phyloP scores from a whole-genome alignment of 2,888 invertebrate genomes.

The Ophion ventricosus region DNA sequence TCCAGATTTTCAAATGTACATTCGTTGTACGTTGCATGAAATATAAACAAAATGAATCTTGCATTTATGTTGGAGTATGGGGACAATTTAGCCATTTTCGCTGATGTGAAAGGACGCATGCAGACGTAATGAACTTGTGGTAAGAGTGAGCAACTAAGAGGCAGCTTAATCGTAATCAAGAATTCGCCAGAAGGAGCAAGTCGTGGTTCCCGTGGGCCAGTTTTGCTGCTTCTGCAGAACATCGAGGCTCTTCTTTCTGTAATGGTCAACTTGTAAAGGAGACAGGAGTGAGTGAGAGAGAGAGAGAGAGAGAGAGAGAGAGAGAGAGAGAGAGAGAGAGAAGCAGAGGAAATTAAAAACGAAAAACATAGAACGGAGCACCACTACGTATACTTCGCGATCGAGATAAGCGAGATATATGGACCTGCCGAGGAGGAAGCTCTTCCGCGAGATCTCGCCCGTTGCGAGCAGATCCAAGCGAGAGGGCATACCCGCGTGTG shows the following conservation, averaged over 20 bases:
- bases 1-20: neutral
- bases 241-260: conserved; percentile 25
- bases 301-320: conserved; percentile 11
- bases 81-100: no score
- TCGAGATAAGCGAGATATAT: conserved; percentile 75
- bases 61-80: no score
- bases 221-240: conserved; percentile 29
- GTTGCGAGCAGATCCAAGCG: conserved; percentile 46
- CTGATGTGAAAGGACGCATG: neutral
- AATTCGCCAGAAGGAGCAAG: neutral
- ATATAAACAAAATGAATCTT: no score
- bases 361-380: conserved; percentile 47
- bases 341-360: conserved; percentile 39
- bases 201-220: conserved; percentile 18
- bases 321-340: conserved; percentile 15
- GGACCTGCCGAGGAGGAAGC: conserved; percentile 69
- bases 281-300: neutral
- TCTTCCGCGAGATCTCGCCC: conserved; percentile 46
- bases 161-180: conserved; percentile 55
- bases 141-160: conserved; percentile 41
- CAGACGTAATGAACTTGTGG: conserved; percentile 4
- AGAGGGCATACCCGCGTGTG: conserved; percentile 34
- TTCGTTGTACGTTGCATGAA: neutral
- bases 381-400: conserved; percentile 64
- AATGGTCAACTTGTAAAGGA: conserved; percentile 39